Percentiles rank a stretch among this genome's conserved stretches.
Evolutionary conservation across 2,888 invertebrate species (phyloP).

Genomic region (Eupithecia pulchellata): DNA sequence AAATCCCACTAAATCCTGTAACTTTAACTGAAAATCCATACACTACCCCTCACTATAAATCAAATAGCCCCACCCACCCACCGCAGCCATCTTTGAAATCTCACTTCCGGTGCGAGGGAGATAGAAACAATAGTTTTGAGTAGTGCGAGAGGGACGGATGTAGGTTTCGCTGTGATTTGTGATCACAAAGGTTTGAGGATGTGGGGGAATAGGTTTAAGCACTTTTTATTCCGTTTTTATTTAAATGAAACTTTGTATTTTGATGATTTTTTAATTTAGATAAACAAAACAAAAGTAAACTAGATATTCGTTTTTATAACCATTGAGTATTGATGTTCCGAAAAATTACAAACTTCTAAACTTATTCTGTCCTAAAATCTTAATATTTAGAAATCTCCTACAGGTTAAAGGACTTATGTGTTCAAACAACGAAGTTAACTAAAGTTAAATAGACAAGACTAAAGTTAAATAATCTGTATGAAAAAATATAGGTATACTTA

Average conservation of each 20-base stretch:
- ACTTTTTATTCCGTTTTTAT: neutral
- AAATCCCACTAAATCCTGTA: constrained; percentile 34
- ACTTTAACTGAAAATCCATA: constrained; percentile 49
- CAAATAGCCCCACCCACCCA: constrained; percentile 81
- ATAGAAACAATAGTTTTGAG: constrained; percentile 57
- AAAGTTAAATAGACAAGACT: neutral
- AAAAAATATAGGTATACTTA: too few relatives aligned
- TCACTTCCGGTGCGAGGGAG: constrained; percentile 74
- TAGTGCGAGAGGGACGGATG: constrained; percentile 49
- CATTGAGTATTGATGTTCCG: neutral
- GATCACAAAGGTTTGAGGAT: constrained; percentile 32
- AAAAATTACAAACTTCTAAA: neutral
- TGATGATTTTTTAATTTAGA: neutral
- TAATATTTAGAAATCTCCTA: neutral
- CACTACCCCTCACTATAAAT: constrained; percentile 72
- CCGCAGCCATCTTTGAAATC: constrained; percentile 84
- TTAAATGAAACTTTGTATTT: neutral
- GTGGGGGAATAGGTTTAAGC: constrained; percentile 5
- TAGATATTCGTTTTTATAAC: neutral
- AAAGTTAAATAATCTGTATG: too few relatives aligned
- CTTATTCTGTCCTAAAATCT: neutral
- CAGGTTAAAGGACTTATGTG: neutral
- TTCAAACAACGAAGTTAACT: neutral
- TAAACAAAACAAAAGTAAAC: neutral
- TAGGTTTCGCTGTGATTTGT: constrained; percentile 56